Evolutionary conservation across 2,888 invertebrate species (phyloP).

Genomic region (Rutpela maculata): DNA sequence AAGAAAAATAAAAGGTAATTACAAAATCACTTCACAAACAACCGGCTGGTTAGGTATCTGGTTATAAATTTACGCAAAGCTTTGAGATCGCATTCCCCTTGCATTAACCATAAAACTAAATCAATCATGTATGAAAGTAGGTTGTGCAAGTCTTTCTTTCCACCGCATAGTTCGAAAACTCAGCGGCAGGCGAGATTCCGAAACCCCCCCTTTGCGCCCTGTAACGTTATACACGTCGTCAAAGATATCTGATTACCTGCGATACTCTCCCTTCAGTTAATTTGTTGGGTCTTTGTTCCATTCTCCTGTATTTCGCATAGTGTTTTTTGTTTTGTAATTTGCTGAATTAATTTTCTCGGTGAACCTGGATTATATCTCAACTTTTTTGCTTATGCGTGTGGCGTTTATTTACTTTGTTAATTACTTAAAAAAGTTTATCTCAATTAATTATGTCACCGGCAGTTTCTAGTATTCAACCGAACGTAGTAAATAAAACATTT

Average conservation of each 20-base stretch:
- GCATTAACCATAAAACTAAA: conserved; percentile 56
- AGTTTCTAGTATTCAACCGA: too few relatives aligned
- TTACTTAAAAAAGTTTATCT: conserved; percentile 3
- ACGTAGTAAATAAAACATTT: too few relatives aligned
- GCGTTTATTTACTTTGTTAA: conserved; percentile 30
- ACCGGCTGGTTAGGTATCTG: conserved; percentile 41
- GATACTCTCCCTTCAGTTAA: conserved; percentile 31
- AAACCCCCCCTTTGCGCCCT: conserved; percentile 32
- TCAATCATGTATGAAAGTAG: conserved; percentile 60
- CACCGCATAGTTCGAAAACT: conserved; percentile 57
- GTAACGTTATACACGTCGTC: conserved; percentile 30
- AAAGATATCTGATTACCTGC: conserved; percentile 39
- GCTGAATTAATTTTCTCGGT: conserved; percentile 20
- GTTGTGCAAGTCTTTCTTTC: conserved; percentile 51
- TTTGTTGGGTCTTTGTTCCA: conserved; percentile 26
- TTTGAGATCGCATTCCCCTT: conserved; percentile 48
- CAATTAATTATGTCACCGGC: not conserved
- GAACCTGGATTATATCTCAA: conserved; percentile 16
- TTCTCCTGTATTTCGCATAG: conserved; percentile 2
- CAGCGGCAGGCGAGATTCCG: conserved; percentile 51
- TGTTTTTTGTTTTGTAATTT: conserved; percentile 30
- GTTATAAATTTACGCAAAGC: conserved; percentile 49
- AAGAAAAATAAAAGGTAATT: conserved; percentile 40
- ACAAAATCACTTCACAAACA: conserved; percentile 48
- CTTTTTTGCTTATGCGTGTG: conserved; percentile 19